A percentile compares a stretch with the other conserved stretches of the same genome.
phyloP scores from a whole-genome alignment of 2,888 invertebrate species.

The Linyphia triangularis region DNA sequence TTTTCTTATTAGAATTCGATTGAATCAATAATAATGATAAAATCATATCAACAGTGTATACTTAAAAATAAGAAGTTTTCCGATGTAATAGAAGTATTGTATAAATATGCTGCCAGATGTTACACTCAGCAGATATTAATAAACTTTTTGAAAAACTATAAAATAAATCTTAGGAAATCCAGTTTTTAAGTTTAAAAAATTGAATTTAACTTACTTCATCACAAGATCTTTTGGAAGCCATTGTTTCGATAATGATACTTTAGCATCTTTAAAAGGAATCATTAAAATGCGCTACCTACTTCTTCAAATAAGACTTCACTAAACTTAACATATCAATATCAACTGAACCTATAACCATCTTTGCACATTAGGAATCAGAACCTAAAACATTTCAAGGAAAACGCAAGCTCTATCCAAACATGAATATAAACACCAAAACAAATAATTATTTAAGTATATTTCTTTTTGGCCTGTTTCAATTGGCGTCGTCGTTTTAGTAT shows the following conservation, averaged over 20 bases:
- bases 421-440: background rate
- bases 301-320: background rate
- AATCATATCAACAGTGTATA: no score
- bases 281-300: background rate
- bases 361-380: background rate
- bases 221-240: background rate
- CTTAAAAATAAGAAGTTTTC: no score
- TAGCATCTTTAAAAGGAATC: background rate
- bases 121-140: no score
- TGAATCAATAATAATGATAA: no score
- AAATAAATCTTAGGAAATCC: no score
- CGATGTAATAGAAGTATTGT: no score
- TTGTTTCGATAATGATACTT: background rate
- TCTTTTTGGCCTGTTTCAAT: constrained; percentile 84
- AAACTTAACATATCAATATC: background rate
- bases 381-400: background rate
- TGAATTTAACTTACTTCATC: background rate
- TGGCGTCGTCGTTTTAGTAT: constrained; percentile 95
- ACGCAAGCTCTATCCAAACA: background rate
- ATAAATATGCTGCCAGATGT: no score
- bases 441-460: constrained; percentile 45
- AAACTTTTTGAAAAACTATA: no score
- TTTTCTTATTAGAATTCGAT: no score
- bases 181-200: no score
- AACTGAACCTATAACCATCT: background rate